Conservation (phyloP, 2,797 vertebrate species). For the Sphenodon punctatus region DNA sequence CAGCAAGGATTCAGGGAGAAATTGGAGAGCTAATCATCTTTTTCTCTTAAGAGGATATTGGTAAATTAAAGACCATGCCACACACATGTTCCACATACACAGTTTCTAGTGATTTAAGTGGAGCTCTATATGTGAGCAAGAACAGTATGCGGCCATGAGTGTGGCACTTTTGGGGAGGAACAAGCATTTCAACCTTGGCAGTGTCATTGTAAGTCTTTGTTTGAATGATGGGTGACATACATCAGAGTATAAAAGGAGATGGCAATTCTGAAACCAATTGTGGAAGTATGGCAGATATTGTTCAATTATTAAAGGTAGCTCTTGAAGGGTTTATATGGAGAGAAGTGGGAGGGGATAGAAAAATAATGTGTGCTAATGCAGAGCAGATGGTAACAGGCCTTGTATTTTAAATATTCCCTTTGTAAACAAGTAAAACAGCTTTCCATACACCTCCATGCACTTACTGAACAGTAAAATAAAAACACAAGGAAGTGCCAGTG, state of each 20-base stretch:
- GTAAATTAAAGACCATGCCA: background rate
- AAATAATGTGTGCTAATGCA: too few relatives aligned
- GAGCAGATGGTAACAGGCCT: background rate
- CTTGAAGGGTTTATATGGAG: too few relatives aligned
- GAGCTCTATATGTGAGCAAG: background rate
- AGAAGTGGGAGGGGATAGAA: too few relatives aligned
- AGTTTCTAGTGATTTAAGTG: background rate
- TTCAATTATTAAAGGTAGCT: too few relatives aligned
- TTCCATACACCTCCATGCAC: background rate
- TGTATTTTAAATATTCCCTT: background rate
- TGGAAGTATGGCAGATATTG: conserved; percentile 39
- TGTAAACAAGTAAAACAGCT: background rate
- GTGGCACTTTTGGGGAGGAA: background rate
- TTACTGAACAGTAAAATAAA: background rate
- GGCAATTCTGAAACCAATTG: accelerated
- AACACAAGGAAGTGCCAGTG: background rate
- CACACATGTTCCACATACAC: background rate
- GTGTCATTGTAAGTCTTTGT: background rate
- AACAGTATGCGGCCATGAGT: background rate
- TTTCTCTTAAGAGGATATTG: background rate
- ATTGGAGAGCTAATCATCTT: background rate
- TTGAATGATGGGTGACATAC: background rate
- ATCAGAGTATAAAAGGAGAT: background rate
- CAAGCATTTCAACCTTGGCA: accelerated
- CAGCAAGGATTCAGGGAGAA: background rate